Conservation (phyloP, 2,113 vertebrate genomes). For the Sardina pilchardus region DNA sequence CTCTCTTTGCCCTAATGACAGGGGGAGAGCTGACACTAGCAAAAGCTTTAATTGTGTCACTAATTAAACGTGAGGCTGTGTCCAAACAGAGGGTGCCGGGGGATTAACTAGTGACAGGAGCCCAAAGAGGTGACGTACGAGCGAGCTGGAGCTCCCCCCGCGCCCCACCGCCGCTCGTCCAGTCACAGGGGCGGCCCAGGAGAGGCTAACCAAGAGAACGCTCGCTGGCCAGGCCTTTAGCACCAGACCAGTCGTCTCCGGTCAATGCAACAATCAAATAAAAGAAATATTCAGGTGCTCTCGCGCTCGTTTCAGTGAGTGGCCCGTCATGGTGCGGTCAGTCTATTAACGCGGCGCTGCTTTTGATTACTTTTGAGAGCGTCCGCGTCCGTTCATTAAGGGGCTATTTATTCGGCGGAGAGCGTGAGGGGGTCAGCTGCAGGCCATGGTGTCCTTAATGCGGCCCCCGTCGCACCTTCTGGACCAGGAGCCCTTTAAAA, state of each 20-base stretch:
- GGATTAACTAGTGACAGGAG: constrained; percentile 72
- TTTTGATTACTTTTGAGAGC: constrained; percentile 5
- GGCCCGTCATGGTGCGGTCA: not conserved
- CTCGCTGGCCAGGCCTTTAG: not conserved
- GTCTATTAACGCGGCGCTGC: constrained; percentile 24
- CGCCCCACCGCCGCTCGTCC: not conserved
- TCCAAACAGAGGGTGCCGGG: constrained; percentile 63
- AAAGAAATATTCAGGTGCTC: not conserved
- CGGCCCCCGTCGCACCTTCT: constrained; percentile 42
- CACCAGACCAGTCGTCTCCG: not conserved
- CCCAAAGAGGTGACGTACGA: constrained; percentile 25
- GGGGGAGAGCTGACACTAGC: constrained; percentile 68
- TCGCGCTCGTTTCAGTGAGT: not conserved
- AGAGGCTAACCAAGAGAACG: not conserved
- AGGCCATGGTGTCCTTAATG: constrained; percentile 36
- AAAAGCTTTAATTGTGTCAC: constrained; percentile 78
- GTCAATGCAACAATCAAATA: not conserved
- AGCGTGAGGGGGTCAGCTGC: not conserved
- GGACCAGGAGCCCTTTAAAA: constrained; percentile 43
- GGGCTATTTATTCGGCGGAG: not conserved
- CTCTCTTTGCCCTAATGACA: constrained; percentile 23
- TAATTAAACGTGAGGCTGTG: constrained; percentile 83
- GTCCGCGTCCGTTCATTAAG: not conserved
- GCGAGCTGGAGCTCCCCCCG: not conserved
- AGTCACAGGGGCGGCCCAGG: not conserved